phyloP scores from a whole-genome alignment of 2,888 invertebrate genomes.

The Atethmia centrago region DNA sequence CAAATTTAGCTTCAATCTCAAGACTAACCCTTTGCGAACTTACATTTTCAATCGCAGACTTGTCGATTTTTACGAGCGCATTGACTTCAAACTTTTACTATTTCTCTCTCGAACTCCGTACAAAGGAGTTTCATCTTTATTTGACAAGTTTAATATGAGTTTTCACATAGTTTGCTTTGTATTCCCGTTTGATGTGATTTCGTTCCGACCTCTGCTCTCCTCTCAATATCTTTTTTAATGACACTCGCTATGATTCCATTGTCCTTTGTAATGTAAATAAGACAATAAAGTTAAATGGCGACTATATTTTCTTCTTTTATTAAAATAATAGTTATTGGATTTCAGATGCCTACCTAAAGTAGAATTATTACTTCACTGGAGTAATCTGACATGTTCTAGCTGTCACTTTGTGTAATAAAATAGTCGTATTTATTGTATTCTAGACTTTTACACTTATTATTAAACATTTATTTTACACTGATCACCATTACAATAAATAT shows the following conservation, averaged over 20 bases:
- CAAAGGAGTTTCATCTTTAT: constrained; percentile 56
- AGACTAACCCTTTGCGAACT: constrained; percentile 43
- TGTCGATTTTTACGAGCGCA: constrained; percentile 59
- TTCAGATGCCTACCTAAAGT: too few relatives aligned
- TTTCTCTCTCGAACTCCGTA: constrained; percentile 24
- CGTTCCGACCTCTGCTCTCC: constrained; percentile 25
- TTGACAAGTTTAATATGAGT: constrained; percentile 22
- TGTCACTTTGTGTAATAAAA: too few relatives aligned
- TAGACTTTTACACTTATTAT: too few relatives aligned
- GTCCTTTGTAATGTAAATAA: constrained; percentile 47
- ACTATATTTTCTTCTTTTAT: constrained; percentile 27
- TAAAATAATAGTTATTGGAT: constrained; percentile 28
- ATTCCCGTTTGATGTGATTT: constrained; percentile 34
- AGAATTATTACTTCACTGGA: too few relatives aligned
- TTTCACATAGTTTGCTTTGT: constrained; percentile 41
- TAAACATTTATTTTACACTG: too few relatives aligned
- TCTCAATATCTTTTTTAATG: constrained; percentile 45
- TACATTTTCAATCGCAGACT: constrained; percentile 44
- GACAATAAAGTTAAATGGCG: constrained; percentile 31
- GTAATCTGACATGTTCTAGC: too few relatives aligned
- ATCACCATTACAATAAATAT: too few relatives aligned
- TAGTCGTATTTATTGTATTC: too few relatives aligned
- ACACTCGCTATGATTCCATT: constrained; percentile 35
- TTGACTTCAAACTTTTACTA: constrained; percentile 65
- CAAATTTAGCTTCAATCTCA: constrained; percentile 27